A percentile compares a stretch with the other conserved stretches of the same genome.
Evolutionary conservation across 1,140 invertebrate genomes (phyloP).

Genomic region (Cataglyphis hispanica): DNA sequence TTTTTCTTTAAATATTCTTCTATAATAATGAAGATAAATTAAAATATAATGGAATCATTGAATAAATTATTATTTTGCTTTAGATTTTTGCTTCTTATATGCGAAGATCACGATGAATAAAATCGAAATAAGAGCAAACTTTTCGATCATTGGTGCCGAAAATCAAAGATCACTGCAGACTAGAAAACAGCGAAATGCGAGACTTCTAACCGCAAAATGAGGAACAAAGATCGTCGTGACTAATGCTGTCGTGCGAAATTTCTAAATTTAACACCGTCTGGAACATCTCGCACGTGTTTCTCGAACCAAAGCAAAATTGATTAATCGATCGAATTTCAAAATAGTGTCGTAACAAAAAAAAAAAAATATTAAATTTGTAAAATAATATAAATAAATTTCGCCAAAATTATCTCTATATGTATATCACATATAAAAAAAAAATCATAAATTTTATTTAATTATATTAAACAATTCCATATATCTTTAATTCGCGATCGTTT

Average conservation of each 20-base stretch:
- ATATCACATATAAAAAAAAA: neutral
- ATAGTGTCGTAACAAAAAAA: neutral
- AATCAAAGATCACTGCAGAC: constrained; percentile 58
- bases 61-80: neutral
- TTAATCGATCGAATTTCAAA: constrained; percentile 28
- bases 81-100: neutral
- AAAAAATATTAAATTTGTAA: neutral
- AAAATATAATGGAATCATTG: neutral
- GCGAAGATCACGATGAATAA: neutral
- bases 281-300: constrained; percentile 25
- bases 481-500: neutral
- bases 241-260: constrained; percentile 64
- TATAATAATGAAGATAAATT: neutral
- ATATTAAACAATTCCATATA: neutral
- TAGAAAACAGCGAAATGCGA: constrained; percentile 67
- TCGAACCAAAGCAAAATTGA: constrained; percentile 24
- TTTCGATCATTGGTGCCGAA: constrained; percentile 22
- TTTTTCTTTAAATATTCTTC: neutral
- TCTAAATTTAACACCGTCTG: constrained; percentile 59
- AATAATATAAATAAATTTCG: neutral
- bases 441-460: neutral
- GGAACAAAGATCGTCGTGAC: constrained; percentile 41
- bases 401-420: neutral
- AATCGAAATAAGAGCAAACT: constrained; percentile 9
- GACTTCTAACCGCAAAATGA: constrained; percentile 56